Evolutionary conservation across 2,888 invertebrate species (phyloP), one percentile per base, ranked within the genome.

Genomic region (Odontomyia ornata): DNA sequence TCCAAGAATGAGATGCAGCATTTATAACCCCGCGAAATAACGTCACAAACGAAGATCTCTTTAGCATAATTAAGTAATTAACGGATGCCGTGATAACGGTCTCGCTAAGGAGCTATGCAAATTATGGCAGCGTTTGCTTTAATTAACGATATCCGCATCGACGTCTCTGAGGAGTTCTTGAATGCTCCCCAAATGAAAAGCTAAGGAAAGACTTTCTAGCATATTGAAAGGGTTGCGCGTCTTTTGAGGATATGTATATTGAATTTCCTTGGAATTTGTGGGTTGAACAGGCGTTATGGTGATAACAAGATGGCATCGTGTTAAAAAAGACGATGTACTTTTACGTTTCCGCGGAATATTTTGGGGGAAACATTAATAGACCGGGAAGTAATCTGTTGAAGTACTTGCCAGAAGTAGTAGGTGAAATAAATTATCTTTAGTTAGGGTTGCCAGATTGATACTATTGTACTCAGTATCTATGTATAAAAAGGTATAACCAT

Each of bases 61-160:
- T 82, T 82, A 82, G 80, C 82, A 82, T 82, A 82, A 82, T 82
- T 82, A 82, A 81, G 80, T 81, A 82, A 82, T 82, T 82, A 82
- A 82, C 81, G 78, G 78, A 79, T 80, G 77, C 79, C 80, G 79
- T 79, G 80, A 81, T 81, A 82, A 81, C 80, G 78, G 80, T 80
- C 80, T 47, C 28, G 47, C 76, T 76, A 76, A 76, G 69, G 60
- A 69, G 76, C 69, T 76, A 69, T 69, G 71, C 76, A 76, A 76
- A 76, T 76, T 76, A 76, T 60, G 46, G 60, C 69, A 76, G 69
- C 69, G 76, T 69, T 69, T 76, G 57, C 69, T 76, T 76, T 76
- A 76, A 76, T 69, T 76, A 76, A 76, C 69, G 76, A 76, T 73
- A 36, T 36, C 72, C 4, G 28, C n/a, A n/a, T 72, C 56, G 27